Evolutionary conservation across 2,888 invertebrate species (phyloP).

Genomic region (Eulithis testata): DNA sequence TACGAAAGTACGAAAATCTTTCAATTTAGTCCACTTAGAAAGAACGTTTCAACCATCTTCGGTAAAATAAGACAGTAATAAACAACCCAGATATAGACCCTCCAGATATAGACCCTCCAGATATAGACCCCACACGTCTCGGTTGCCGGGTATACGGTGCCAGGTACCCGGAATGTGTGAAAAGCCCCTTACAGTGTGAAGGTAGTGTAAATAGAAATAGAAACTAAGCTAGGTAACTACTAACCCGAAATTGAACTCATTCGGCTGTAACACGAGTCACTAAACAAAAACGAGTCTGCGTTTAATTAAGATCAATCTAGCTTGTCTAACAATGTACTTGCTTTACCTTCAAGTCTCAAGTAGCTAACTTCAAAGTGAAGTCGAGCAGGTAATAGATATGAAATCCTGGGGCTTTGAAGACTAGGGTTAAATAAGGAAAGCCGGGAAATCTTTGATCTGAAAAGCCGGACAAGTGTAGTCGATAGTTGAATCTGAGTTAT

Average conservation of each 20-base stretch:
- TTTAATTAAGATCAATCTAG: constrained; percentile 28
- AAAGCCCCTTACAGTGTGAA: constrained; percentile 6
- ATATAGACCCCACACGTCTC: no score
- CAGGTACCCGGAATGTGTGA: no score
- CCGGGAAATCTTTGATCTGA: constrained; percentile 6
- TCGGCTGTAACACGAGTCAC: background rate
- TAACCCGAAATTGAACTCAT: constrained; percentile 4
- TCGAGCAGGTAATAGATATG: constrained; percentile 54
- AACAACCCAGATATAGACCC: no score
- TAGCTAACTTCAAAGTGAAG: constrained; percentile 50
- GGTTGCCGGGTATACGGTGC: no score
- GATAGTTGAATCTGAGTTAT: background rate
- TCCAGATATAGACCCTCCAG: no score
- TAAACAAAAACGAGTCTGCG: constrained; percentile 19
- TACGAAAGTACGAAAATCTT: no score
- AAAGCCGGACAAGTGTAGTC: background rate
- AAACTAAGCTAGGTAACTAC: background rate
- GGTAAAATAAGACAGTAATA: background rate
- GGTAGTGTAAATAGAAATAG: background rate
- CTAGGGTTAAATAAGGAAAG: constrained; percentile 16
- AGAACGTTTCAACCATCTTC: constrained; percentile 6
- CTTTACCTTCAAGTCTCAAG: constrained; percentile 27
- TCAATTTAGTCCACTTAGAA: no score
- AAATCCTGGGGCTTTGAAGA: constrained; percentile 37
- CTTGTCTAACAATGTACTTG: constrained; percentile 15